Conservation (phyloP, 2,113 vertebrate genomes). For the Gobius niger region DNA sequence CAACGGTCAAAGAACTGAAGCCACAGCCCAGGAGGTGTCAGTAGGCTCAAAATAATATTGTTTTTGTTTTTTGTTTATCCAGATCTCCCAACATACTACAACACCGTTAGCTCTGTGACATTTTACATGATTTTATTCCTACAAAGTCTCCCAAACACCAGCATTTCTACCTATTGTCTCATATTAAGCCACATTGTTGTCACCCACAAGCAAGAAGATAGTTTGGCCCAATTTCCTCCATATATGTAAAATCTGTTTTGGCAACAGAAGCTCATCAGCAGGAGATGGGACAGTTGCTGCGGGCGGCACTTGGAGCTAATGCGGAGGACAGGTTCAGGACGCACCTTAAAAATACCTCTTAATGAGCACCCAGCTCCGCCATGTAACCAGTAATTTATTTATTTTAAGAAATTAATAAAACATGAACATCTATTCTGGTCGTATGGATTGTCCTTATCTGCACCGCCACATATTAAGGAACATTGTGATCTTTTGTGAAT, state of each 20-base stretch:
- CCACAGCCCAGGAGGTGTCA: no score
- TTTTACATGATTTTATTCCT: background rate
- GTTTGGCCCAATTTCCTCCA: constrained; percentile 34
- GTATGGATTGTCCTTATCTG: constrained; percentile 1
- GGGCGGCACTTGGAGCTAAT: constrained; percentile 27
- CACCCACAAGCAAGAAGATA: constrained; percentile 10
- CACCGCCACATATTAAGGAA: constrained; percentile 6
- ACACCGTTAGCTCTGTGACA: background rate
- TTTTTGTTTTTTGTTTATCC: no score
- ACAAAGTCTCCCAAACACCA: background rate
- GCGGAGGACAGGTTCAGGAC: constrained; percentile 28
- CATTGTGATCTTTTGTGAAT: constrained; percentile 19
- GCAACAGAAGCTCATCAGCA: constrained; percentile 27
- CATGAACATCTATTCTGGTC: background rate
- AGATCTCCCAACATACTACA: no score
- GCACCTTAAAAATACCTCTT: constrained; percentile 15
- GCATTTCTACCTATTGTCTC: background rate
- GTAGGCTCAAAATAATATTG: no score
- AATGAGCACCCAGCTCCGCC: constrained; percentile 7
- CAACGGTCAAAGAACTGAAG: no score
- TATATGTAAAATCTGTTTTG: constrained; percentile 34
- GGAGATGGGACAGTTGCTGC: constrained; percentile 16
- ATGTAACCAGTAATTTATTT: constrained; percentile 1
- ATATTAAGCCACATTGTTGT: constrained; percentile 11
- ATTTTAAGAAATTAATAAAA: constrained; percentile 5